Conservation (phyloP, 2,888 invertebrate species). For the Adelphocoris suturalis region DNA sequence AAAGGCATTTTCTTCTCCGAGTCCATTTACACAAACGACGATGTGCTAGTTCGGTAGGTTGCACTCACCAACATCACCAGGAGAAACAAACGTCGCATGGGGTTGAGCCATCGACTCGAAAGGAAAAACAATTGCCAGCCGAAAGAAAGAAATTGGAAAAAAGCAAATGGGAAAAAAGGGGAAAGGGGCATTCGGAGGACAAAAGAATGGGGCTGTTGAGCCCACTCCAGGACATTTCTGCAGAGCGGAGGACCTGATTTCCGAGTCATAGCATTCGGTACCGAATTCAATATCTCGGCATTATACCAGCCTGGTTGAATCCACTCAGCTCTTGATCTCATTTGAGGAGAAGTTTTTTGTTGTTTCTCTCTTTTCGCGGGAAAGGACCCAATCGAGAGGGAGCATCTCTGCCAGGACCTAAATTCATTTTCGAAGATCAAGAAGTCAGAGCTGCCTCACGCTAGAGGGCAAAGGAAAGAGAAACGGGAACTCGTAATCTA, state of each 20-base stretch:
- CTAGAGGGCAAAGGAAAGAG: too few species aligned
- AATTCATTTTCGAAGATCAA: neutral
- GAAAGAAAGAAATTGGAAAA: neutral
- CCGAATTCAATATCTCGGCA: constrained; percentile 39
- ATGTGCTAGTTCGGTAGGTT: too few species aligned
- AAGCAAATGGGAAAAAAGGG: neutral
- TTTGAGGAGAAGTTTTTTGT: neutral
- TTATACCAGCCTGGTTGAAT: constrained; percentile 24
- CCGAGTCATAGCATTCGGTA: constrained; percentile 44
- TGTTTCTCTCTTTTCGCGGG: neutral
- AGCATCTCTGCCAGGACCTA: neutral
- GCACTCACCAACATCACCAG: neutral
- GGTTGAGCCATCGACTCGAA: neutral
- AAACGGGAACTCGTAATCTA: too few species aligned
- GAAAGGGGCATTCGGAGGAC: neutral
- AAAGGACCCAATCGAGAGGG: neutral
- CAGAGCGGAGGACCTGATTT: neutral
- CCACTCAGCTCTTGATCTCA: neutral
- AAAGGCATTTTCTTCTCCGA: too few species aligned
- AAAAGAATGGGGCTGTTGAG: neutral
- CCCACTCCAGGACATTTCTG: neutral
- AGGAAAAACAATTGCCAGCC: neutral
- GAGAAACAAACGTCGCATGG: neutral
- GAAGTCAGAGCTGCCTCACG: too few species aligned
- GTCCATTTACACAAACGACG: too few species aligned